Evolutionary conservation across 2,888 invertebrate genomes (phyloP), one percentile per base, ranked within the genome.

Genomic region (Nineta flava): DNA sequence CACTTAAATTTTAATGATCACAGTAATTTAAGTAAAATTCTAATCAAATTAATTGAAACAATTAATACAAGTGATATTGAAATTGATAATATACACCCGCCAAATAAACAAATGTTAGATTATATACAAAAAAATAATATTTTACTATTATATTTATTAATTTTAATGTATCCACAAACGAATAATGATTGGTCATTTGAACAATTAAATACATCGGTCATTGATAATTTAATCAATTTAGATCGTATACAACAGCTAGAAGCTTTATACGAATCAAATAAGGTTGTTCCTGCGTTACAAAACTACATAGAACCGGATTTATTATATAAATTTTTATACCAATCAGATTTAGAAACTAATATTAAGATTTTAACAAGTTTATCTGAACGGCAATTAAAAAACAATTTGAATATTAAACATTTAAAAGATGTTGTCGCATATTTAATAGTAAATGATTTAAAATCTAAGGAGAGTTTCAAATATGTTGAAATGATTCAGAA

Each of bases 81-180:
- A 19, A 61, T 67, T 2, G 64, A 65, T 1, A 59, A 68, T 50
- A 51, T 53, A 19, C 52, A 62, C 10, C 57, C 58, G 15, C 74
- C 79, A 0, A 73, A 71, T 48, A 66, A 70, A 2, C 73, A 71
- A 51, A 71, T 78, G 48, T 66, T 80, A 16, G 74, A 73, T 2
- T 82, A 81, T 57, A 69, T 83, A 2, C 75, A 78, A 49, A 68
- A 75, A 43, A 74, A 80, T 54, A 81, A 81, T 57, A 81, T 82
- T 80, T 68, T 82, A 0, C 60, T 83, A 42, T 80, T 81, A 1
- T 77, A 79, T 58, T 71, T 83, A n/a, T 71, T 82, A 21, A 76
- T 75, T 57, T 75, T 76, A 60, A 75, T 82, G 53, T 75, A 80
- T 56, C 70, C 72, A 1, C 73, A 57, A 71, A 71, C 46, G 71